phyloP scores from a whole-genome alignment of 2,797 vertebrate genomes.

The Scolopax bukidnonensis region DNA sequence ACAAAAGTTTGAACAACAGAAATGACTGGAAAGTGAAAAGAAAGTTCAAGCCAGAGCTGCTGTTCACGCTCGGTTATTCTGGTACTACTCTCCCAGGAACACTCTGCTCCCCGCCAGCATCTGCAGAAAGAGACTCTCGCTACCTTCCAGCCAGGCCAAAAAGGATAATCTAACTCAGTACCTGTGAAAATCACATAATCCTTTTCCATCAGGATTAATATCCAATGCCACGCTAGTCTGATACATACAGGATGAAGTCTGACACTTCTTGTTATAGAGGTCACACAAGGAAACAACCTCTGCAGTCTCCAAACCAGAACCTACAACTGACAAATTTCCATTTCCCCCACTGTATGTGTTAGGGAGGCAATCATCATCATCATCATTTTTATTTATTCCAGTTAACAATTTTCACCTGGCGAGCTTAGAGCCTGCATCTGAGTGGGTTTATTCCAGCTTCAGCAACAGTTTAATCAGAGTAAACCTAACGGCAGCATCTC shows the following conservation, averaged over 20 bases:
- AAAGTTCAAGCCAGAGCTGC: not conserved
- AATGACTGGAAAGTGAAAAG: not conserved
- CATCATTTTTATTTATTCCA: conserved; percentile 37
- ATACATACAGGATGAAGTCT: conserved; percentile 37
- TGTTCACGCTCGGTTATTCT: not conserved
- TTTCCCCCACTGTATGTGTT: not conserved
- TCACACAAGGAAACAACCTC: not conserved
- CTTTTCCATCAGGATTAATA: conserved; percentile 68
- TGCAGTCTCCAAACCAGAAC: not conserved
- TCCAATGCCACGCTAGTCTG: conserved; percentile 24
- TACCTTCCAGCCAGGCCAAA: not conserved
- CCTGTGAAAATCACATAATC: conserved; percentile 57
- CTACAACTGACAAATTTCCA: not conserved
- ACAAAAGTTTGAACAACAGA: not conserved
- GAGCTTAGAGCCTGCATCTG: not conserved
- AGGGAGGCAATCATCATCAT: conserved; percentile 31
- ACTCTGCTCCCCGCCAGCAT: not conserved
- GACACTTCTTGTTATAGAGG: conserved; percentile 48
- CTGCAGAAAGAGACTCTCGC: not conserved
- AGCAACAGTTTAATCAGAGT: conserved; percentile 8
- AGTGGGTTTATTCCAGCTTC: not conserved
- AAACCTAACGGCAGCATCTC: not conserved
- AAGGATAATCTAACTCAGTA: conserved; percentile 42
- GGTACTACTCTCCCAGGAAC: not conserved
- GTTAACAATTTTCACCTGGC: conserved; percentile 4